These are phyloP conservation scores for Aegithalos caudatus DNA, from an alignment of 2,113 vertebrate species.

Conservation along the genomic window DNA sequence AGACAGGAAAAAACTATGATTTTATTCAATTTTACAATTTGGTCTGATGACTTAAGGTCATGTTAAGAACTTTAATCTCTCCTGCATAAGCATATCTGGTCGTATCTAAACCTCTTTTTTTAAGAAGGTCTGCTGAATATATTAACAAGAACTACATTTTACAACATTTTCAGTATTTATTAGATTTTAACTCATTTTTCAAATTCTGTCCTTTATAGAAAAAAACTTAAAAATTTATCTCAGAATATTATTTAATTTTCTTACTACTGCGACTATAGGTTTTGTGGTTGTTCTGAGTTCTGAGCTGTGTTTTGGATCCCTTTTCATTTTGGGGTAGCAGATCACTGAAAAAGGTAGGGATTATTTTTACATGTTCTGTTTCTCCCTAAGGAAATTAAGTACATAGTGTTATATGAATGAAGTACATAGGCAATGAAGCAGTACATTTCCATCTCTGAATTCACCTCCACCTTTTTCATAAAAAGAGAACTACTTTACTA, in stretches of 20 bases:
- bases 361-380: neutral
- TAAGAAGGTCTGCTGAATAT: neutral
- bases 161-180: neutral
- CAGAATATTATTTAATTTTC: neutral
- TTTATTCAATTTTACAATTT: neutral
- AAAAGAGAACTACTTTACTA: neutral
- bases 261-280: neutral
- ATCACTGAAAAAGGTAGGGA: neutral
- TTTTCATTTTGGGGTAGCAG: neutral
- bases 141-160: neutral
- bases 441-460: neutral
- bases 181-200: neutral
- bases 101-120: neutral
- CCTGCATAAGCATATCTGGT: fast-evolving
- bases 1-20: neutral
- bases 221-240: neutral
- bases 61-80: neutral
- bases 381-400: neutral
- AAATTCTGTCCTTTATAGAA: neutral
- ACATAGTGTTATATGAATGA: neutral
- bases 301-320: neutral
- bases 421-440: neutral
- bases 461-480: neutral
- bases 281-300: neutral
- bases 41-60: neutral